Evolutionary conservation across 2,888 invertebrate genomes (phyloP).

Genomic region (Epiperipatus broadwayi): DNA sequence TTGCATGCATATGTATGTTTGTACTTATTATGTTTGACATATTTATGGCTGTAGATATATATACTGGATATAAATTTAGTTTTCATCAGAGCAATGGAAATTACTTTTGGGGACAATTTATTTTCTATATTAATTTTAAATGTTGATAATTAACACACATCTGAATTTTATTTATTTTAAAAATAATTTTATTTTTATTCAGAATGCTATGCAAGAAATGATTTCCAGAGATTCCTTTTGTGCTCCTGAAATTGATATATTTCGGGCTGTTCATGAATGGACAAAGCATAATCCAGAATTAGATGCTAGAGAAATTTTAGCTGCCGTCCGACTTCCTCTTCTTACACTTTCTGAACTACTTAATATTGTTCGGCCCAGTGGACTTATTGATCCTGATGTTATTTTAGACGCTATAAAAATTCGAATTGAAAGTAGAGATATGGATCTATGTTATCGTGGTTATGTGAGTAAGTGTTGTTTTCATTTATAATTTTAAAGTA

Average conservation of each 20-base stretch:
- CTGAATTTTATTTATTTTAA: slow-evolving; percentile 9
- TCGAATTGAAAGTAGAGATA: slow-evolving; percentile 54
- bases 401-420: slow-evolving; percentile 84
- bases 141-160: too few species aligned
- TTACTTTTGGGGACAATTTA: too few species aligned
- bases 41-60: too few species aligned
- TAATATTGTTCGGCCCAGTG: slow-evolving; percentile 65
- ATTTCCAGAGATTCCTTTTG: slow-evolving; percentile 83
- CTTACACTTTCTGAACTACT: slow-evolving; percentile 72
- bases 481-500: too few species aligned
- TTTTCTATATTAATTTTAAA: too few species aligned
- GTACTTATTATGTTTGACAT: too few species aligned
- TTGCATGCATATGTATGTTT: too few species aligned
- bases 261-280: slow-evolving; percentile 71
- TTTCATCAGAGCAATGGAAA: too few species aligned
- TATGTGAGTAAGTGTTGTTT: slow-evolving; percentile 16
- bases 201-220: slow-evolving; percentile 61
- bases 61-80: too few species aligned
- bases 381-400: slow-evolving; percentile 65
- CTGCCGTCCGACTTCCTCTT: slow-evolving; percentile 52
- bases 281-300: slow-evolving; percentile 52
- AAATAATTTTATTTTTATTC: too few species aligned
- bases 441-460: slow-evolving; percentile 65
- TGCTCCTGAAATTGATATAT: slow-evolving; percentile 86
- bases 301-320: slow-evolving; percentile 26